phyloP scores from a whole-genome alignment of 2,113 vertebrate genomes.

The Onychorhynchus coronatus region DNA sequence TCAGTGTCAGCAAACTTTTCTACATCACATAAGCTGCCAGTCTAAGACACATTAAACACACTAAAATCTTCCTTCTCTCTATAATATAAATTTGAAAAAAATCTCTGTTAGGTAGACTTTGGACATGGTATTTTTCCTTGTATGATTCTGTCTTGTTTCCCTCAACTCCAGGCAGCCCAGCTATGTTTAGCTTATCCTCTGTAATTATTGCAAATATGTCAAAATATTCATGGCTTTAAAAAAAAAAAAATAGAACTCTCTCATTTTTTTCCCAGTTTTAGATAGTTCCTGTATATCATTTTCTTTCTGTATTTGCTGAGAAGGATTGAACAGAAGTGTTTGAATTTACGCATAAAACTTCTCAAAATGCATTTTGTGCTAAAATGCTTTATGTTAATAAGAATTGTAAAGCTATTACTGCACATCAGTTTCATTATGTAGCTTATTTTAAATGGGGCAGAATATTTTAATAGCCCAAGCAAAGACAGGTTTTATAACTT shows the following conservation, averaged over 20 bases:
- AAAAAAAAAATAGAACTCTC: neutral
- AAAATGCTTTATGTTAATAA: slow-evolving; percentile 61
- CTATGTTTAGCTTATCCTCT: neutral
- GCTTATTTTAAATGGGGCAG: slow-evolving; percentile 70
- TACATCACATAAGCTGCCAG: slow-evolving; percentile 32
- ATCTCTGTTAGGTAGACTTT: neutral
- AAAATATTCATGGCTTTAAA: neutral
- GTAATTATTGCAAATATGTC: neutral
- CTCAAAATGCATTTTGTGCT: slow-evolving; percentile 52
- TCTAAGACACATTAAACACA: slow-evolving; percentile 9
- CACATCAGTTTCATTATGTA: slow-evolving; percentile 62
- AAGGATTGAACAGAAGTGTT: slow-evolving; percentile 6
- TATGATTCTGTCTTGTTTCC: neutral
- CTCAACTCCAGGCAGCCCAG: neutral
- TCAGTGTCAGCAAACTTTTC: slow-evolving; percentile 36
- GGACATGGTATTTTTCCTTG: neutral
- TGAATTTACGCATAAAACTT: slow-evolving; percentile 47
- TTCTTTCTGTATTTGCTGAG: slow-evolving; percentile 13
- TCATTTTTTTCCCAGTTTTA: neutral
- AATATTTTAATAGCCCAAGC: slow-evolving; percentile 73
- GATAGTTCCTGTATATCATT: neutral
- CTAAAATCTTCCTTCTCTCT: neutral
- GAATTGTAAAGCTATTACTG: slow-evolving; percentile 66
- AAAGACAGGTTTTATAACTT: slow-evolving; percentile 68
- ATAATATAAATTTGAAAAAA: slow-evolving; percentile 2